Evolutionary conservation across 1,140 invertebrate genomes (phyloP).

Genomic region (Apis laboriosa): DNA sequence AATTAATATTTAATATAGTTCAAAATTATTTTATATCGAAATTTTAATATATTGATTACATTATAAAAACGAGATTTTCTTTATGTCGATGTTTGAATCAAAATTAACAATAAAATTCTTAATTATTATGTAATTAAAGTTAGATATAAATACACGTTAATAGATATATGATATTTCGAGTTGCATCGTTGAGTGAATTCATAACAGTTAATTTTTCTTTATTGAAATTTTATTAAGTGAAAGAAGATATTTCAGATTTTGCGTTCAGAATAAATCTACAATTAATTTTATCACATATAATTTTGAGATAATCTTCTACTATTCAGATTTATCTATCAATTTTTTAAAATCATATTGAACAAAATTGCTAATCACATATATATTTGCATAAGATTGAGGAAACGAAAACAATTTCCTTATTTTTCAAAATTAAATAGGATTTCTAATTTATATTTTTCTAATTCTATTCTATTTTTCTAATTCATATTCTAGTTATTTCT

Average conservation of each 20-base stretch:
- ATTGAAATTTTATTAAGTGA: slow-evolving; percentile 71
- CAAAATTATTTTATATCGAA: not conserved
- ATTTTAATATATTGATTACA: not conserved
- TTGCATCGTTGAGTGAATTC: not conserved
- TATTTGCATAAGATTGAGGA: not conserved
- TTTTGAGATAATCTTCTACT: not conserved
- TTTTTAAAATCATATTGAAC: not conserved
- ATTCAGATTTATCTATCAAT: not conserved
- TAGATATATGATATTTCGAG: not conserved
- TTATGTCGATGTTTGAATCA: not conserved
- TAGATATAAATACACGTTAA: slow-evolving; percentile 66
- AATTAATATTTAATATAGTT: not conserved
- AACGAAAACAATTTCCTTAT: not conserved
- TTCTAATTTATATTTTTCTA: no score
- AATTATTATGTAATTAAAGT: slow-evolving; percentile 70
- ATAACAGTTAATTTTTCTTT: slow-evolving; percentile 28
- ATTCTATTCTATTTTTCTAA: no score
- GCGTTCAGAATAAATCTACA: slow-evolving; percentile 59
- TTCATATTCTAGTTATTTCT: no score
- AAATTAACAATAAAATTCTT: slow-evolving; percentile 29
- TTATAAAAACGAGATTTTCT: not conserved
- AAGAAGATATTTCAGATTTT: slow-evolving; percentile 60
- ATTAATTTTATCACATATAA: slow-evolving; percentile 5
- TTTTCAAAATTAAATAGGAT: not conserved
- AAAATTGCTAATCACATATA: not conserved